Conservation (phyloP, 2,113 vertebrate genomes). For the Paradoxurus hermaphroditus region DNA sequence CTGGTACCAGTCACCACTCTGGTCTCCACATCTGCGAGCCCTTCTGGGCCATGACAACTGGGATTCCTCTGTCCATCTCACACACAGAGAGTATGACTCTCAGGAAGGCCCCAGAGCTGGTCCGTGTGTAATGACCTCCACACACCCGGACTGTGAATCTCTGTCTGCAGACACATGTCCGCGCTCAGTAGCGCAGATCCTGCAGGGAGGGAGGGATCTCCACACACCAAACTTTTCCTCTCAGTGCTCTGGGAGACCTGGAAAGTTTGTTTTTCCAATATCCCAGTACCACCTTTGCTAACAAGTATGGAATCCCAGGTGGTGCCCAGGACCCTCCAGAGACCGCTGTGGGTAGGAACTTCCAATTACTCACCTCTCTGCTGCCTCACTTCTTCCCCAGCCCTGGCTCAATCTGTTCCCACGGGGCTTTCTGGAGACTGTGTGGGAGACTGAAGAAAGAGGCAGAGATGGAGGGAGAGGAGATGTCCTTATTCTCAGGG, state of each 20-base stretch:
- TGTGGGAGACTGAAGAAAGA: neutral
- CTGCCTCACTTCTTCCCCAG: neutral
- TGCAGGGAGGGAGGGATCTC: neutral
- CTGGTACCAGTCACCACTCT: neutral
- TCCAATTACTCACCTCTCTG: neutral
- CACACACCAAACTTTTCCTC: neutral
- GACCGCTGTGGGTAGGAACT: neutral
- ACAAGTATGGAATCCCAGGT: neutral
- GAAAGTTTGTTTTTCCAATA: neutral
- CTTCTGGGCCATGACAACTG: neutral
- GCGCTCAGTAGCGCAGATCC: neutral
- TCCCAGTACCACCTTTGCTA: neutral
- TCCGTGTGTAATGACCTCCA: fast-evolving
- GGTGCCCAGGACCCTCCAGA: neutral
- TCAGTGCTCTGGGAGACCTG: neutral
- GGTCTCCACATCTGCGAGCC: neutral
- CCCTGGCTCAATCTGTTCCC: neutral
- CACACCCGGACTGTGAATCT: too few relatives aligned
- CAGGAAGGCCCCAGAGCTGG: neutral
- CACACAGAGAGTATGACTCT: neutral
- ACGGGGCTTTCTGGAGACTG: neutral
- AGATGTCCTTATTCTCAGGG: neutral
- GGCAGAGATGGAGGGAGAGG: neutral
- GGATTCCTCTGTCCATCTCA: neutral
- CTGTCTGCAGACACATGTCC: neutral